Base-by-base conservation (phyloP, 2,113 vertebrate species). In the Balaeniceps rex region DNA sequence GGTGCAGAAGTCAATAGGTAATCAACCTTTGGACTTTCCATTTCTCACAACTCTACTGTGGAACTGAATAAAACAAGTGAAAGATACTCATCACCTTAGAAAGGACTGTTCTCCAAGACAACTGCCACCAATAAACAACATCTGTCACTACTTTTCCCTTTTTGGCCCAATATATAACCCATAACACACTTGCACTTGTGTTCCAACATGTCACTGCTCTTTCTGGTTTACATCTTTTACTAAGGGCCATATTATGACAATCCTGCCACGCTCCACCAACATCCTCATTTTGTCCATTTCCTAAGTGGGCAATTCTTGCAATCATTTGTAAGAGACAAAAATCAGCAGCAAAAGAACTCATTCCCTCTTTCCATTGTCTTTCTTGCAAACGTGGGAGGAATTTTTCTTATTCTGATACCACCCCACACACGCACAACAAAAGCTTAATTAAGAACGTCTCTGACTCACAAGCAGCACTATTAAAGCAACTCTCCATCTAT, bases 361-460 rank as follows among this genome's bases (percentile, higher is more conserved):
- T 52, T 91, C 65, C n/a, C 8, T 84, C 42, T 61, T 94, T 91
- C 71, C 49, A 79, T 54, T 84, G 66, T 87, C 84, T 83, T 85
- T 74, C 75, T 80, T 92, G 55, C n/a, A 85, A 69, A 65, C 0
- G 63, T 93, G 52, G 94, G 93, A 94, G 66, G 82, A 89, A n/a
- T 88, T 81, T 63, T 93, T 63, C 76, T 88, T 75, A 71, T 81
- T 84, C 66, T 71, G 28, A 90, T 83, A 69, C 13, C 12, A 23
- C 17, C 34, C 4, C 23, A 4, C 46, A 51, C 2, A 51, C 2
- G 3, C 36, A 47, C 24, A 82, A 79, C 55, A 81, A 94, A 89
- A 87, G 78, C 82, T 80, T 94, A 79, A 93, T 93, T 94, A 94
- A 89, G 84, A 91, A 72, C 0, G 21, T 83, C 78, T 96, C 93